Percentiles rank a stretch among this genome's conserved stretches.
phyloP scores from a whole-genome alignment of 1,140 invertebrate genomes.

The Melipona quadrifasciata region DNA sequence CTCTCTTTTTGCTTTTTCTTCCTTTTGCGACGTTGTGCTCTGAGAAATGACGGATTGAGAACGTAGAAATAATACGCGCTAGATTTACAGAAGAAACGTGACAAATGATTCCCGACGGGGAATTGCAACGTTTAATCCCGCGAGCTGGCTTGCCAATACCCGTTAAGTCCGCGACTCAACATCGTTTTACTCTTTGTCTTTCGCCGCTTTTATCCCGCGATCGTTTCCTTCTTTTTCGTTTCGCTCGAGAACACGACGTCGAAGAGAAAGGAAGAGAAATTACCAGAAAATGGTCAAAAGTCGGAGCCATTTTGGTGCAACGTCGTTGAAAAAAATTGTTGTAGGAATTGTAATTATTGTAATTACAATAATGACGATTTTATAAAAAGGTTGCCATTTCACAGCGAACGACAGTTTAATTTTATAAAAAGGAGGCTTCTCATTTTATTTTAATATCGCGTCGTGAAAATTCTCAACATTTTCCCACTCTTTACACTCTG shows the following conservation, averaged over 20 bases:
- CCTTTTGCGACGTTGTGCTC: background rate
- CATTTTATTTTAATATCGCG: no score
- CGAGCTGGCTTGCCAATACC: background rate
- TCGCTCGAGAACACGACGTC: background rate
- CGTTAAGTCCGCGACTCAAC: background rate
- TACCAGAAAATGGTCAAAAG: no score
- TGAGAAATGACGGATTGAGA: background rate
- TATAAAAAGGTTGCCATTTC: no score
- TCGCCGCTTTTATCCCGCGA: background rate
- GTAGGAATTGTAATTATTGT: no score
- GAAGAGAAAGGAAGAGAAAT: background rate
- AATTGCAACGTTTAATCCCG: conserved; percentile 7
- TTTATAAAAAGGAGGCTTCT: no score
- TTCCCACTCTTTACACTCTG: no score
- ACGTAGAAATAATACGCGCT: background rate
- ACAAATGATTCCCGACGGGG: background rate
- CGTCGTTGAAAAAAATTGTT: no score
- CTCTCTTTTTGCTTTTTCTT: no score
- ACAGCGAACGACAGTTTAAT: no score
- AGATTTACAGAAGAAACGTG: background rate
- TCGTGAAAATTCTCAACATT: no score
- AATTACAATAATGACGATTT: no score
- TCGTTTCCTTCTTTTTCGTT: background rate
- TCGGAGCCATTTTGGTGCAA: no score
- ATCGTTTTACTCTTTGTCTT: background rate